These are phyloP conservation scores for Chrysomallon squamiferum DNA, from an alignment of 1,140 invertebrate species.

Conservation along the genomic window DNA sequence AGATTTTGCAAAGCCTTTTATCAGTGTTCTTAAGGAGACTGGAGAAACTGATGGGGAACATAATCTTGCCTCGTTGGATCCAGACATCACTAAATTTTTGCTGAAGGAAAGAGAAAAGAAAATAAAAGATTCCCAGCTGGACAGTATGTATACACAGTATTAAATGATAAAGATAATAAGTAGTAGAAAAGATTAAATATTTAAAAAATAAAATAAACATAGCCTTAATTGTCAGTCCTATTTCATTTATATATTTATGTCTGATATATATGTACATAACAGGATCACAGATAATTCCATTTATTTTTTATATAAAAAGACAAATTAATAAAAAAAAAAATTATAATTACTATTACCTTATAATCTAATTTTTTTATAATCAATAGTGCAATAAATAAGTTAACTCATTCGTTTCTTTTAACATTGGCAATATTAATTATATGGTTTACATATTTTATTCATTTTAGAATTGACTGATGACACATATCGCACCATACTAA, in stretches of 20 bases:
- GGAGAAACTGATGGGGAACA: not conserved
- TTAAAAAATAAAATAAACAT: not conserved
- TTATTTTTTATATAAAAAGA: not conserved
- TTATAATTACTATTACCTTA: too few relatives aligned
- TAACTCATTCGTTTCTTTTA: too few relatives aligned
- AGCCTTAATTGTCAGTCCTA: not conserved
- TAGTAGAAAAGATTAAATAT: not conserved
- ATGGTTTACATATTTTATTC: too few relatives aligned
- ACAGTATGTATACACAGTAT: not conserved
- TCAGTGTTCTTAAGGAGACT: not conserved
- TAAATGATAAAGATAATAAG: not conserved
- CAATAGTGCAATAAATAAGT: too few relatives aligned
- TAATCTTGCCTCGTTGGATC: not conserved
- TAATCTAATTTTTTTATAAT: too few relatives aligned
- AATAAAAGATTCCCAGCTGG: not conserved
- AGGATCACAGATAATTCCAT: not conserved
- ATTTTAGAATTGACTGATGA: too few relatives aligned
- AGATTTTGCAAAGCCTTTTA: not conserved
- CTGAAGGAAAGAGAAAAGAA: not conserved
- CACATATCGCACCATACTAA: not conserved
- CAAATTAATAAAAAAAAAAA: too few relatives aligned
- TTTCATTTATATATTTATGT: not conserved
- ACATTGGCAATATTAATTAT: too few relatives aligned
- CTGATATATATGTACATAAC: not conserved
- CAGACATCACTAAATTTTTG: not conserved